Evolutionary conservation across 2,113 vertebrate species (phyloP), one percentile per base, ranked within the genome.

Genomic region (Phocoena sinus): DNA sequence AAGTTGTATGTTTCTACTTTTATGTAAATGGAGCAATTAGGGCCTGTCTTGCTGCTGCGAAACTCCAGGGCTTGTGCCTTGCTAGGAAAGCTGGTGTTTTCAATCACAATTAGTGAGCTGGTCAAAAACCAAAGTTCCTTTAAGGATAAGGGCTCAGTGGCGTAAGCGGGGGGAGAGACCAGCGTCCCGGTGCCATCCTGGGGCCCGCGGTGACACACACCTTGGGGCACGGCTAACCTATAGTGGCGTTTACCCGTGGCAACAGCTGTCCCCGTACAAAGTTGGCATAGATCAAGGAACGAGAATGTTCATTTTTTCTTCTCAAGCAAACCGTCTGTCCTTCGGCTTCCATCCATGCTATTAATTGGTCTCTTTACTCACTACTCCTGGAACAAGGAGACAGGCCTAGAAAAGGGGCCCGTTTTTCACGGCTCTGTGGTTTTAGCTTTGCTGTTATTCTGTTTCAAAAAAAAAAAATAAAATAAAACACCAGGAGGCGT

Each of bases 41-140:
- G 98, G 80, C 92, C 94, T 65, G 83, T 97, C 97, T 98, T 98
- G 92, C 97, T 98, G 96, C 98, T 98, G 97, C 95, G 53, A 97
- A 98, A 98, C 95, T 94, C 88, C 92, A 96, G 96, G 82, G 97
- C 97, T 97, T 98, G 97, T 94, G 95, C 97, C 85, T 98, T 94
- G 84, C 95, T 98, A 92, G 84, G 93, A 97, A 98, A 98, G 95
- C 94, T 97, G 95, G 82, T 96, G 95, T 98, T 98, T 98, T 98
- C 98, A 97, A 95, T 97, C 98, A 98, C 97, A 98, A 98, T 98
- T 98, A 98, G 97, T 94, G 98, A 98, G 98, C 97, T 97, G 96
- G 97, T 98, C 97, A 98, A 98, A 98, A 98, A 96, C 98, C 97
- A 97, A 98, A 98, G 98, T 99, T 99, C 98, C 89, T 97, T 84